Evolutionary conservation across 2,888 invertebrate species (phyloP), one percentile per base, ranked within the genome.

Genomic region (Ischnura elegans): DNA sequence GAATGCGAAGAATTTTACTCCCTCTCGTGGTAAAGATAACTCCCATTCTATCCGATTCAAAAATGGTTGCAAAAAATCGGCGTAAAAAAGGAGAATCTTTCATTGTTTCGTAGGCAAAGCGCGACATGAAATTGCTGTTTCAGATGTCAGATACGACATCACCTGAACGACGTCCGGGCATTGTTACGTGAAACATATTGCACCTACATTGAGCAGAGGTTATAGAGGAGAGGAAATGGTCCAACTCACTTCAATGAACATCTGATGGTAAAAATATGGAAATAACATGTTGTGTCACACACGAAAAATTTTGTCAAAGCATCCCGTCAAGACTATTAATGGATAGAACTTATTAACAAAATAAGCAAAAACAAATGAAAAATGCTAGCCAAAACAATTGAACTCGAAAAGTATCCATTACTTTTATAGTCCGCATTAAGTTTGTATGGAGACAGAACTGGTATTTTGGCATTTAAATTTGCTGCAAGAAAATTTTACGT

Each of bases 11-110:
- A 86, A 45, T 43, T n/a, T 46, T 43, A 10, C 25, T 61, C n/a
- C 19, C 51, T 8, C 76, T 76, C 76, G 16, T 86, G 86, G 86
- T n/a, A 86, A 46, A 46, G 76, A 76, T 76, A 76, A 36, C 76
- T 76, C 86, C n/a, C 46, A 86, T 86, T 86, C 86, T 25, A 45
- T 46, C n/a, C 86, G 86, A 86, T 86, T 46, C 45, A 46, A 86
- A 76, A 86, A n/a, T n/a, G n/a, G 13, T 8, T 19, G 43, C 6
- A 42, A 43, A 85, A 43, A 85, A 85, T 42, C 42, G 25, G 4
- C 8, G 45, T 25, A 25, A n/a, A 8, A 13, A 25, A 19, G 13
- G 51, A 51, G 51, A 51, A 51, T 43, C 43, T 86, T 86, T 86
- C 46, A 86, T 86, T 86, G 46, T 86, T 86, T 86, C 46, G 86